Evolutionary conservation across 1,140 invertebrate species (phyloP).

Genomic region (Luehdorfia chinensis): DNA sequence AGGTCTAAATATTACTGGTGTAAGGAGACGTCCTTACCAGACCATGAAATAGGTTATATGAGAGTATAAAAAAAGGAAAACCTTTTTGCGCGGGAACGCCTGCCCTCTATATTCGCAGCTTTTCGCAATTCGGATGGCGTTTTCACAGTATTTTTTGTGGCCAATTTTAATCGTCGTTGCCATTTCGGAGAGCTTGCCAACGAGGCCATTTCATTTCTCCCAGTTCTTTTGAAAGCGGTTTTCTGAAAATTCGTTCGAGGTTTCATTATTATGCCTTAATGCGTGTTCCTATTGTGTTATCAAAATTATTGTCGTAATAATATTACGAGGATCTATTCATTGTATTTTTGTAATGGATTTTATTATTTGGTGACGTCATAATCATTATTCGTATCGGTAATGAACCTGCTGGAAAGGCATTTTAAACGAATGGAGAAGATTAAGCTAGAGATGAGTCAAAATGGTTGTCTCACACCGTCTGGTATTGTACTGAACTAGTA

Average conservation of each 20-base stretch:
- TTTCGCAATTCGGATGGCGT: conserved; percentile 49
- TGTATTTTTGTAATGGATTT: too few species aligned
- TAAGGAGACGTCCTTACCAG: too few species aligned
- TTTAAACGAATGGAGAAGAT: too few species aligned
- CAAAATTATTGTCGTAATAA: not conserved
- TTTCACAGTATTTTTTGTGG: conserved; percentile 53
- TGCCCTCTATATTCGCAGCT: conserved; percentile 45
- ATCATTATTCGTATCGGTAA: too few species aligned
- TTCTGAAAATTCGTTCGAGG: conserved; percentile 15
- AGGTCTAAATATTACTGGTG: too few species aligned
- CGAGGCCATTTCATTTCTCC: conserved; percentile 40
- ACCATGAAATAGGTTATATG: too few species aligned
- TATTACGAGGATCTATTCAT: not conserved
- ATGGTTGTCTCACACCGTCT: too few species aligned
- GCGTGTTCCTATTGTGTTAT: not conserved
- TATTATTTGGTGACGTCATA: too few species aligned
- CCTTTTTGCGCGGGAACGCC: conserved; percentile 12
- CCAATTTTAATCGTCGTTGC: conserved; percentile 63
- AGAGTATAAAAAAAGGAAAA: too few species aligned
- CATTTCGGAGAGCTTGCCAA: conserved; percentile 39
- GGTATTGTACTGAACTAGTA: too few species aligned
- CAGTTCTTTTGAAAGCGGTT: conserved; percentile 30
- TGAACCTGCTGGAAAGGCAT: too few species aligned
- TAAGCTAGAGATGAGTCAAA: too few species aligned
- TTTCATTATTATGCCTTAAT: conserved; percentile 7